Base-by-base conservation (phyloP, 2,888 invertebrate genomes). In the Sinohyriopsis cumingii region DNA sequence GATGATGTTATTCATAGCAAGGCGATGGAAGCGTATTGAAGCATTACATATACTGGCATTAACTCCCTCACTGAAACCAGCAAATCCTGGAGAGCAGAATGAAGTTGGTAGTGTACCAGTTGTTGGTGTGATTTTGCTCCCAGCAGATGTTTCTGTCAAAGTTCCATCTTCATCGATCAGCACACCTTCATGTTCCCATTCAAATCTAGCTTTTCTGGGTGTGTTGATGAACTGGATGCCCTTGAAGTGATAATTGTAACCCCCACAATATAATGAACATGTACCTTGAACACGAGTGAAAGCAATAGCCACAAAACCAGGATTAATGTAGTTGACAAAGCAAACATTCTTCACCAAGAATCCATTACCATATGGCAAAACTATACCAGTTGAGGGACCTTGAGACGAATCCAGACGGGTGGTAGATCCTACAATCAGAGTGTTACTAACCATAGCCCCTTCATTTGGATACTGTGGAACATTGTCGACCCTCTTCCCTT, bases 141-240 rank as follows among this genome's bases (percentile, higher is more conserved):
- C 70, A 1, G 25, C 78, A 0, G 76, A 60, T 33, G 70, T 68
- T 19, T 84, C 86, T 9, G 84, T 83, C 18, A 87, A 68, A 6
- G 83, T 76, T 9, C 88, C 89, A 71, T 89, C 89, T 18, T 76
- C 55, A 68, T 89, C 88, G 15, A 79, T 55, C 5, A 86, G 68
- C 1, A 84, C 73, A 9, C 82, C 82, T 65, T 84, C 86, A 53
- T 80, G 72, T 28, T 75, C 70, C 84, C 84, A 85, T 9, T 62
- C 82, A 71, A 65, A 83, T 2, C 54, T 19, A 18, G 63, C 80
- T 65, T 78, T 76, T 53, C 83, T 83, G 15, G 80, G 70, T 7
- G 86, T 78, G 76, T 88, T 85, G 9, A 70, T 66, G 61, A 81
- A 86, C 6, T 28, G 55, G 0, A 84, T 69, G 0, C 68, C 74